Evolutionary conservation across 2,888 invertebrate genomes (phyloP), one percentile per base, ranked within the genome.

Genomic region (Lymantria dispar): DNA sequence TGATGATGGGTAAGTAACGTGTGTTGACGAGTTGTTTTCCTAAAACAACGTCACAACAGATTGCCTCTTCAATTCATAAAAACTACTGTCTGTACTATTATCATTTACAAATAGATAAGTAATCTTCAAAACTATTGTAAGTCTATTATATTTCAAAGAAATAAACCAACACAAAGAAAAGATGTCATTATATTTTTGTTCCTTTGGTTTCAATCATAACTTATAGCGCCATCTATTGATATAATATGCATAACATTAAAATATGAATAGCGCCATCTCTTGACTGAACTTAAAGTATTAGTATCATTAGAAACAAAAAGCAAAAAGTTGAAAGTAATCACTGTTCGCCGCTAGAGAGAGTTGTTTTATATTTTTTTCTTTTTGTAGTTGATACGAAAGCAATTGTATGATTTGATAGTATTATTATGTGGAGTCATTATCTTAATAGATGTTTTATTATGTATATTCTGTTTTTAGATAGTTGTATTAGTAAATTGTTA

Each of bases 311-410:
- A 13, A 22, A 54, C 50, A 53, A 67, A 72, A 72, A 68, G 60
- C 68, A 70, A 71, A 79, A 76, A 64, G 54, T 44, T 45, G 62
- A 60, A 60, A 68, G 70, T 60, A 72, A 67, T 62, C 56, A 33
- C 44, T 14, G 48, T 38, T 48, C 15, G 50, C 75, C 88, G 77
- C 73, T 80, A 89, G 89, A 87, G 83, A 75, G 87, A 66, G 86
- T 76, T 85, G 70, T 72, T 74, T 72, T 76, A 47, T 40, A 50
- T 71, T 78, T 79, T 74, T 72, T 71, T 68, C 71, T 51, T 7
- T 74, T 77, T 78, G 76, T 64, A 15, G 11, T 50, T 47, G 13
- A 48, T 58, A 56, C 33, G 52, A 59, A 65, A 38, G 54, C 64
- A 63, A 72, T 72, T 73, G 66, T 66, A 60, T 63, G 59, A 22